Evolutionary conservation across 2,797 vertebrate genomes (phyloP), one percentile per base, ranked within the genome.

Genomic region (Clarias fuscus): DNA sequence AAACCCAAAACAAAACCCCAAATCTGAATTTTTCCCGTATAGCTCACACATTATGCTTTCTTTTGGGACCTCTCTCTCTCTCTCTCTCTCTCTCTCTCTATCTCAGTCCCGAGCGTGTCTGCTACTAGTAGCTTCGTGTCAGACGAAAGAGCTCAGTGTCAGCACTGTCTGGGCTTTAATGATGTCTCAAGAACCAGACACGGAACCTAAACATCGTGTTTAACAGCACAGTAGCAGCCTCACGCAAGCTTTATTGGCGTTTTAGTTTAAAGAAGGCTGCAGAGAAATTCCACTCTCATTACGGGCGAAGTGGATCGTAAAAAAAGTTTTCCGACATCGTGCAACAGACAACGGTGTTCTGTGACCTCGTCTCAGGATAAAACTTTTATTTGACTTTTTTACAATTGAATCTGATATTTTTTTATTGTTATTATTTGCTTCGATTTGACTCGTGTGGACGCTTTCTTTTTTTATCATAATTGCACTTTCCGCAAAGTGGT

Each of bases 281-380:
- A 73, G 40, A 85, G 79, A 80, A 83, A 82, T 62, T 72, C 76
- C 80, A 81, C 85, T 65, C 87, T 88, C 86, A 84, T 90, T 91
- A 88, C 68, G 27, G 82, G 53, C 43, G 80, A 53, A 75, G 7
- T 59, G 79, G 65, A 30, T 24, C 82, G 65, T n/a, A 80, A 64
- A 43, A 64, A 43, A 61, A 33, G 53, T 89, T 89, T 88, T 88
- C 59, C 62, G n/a, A 86, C 70, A 37, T 43, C 27, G 82, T 71
- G 67, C 27, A 64, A 22, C 61, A 33, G 43, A 48, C 7, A 48
- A 53, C 48, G 0, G 48, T 53, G 48, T 14, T 14, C 48, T 3
- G 48, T 71, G 82, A 18, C 27, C 17, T 17, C 43, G 27, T 27
- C 43, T 20, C 72, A 27, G 27, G n/a, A 48, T 75, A 24, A 43